Base-by-base conservation (phyloP, 2,888 invertebrate species). In the Pocota personata region DNA sequence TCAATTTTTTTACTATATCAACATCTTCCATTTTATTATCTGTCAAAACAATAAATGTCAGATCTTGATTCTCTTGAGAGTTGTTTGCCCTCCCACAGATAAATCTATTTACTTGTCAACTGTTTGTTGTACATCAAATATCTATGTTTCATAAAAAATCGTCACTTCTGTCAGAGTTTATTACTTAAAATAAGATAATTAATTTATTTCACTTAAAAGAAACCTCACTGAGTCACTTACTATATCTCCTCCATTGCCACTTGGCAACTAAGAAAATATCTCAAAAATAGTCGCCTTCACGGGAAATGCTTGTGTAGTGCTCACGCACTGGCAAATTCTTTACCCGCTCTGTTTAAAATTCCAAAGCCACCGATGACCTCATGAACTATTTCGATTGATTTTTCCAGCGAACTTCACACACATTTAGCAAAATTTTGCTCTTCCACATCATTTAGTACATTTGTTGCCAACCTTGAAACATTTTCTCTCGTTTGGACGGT, bases 301-400 rank as follows among this genome's bases (percentile, higher is more conserved):
- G 35, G 14, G 10, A 35, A 57, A 32, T 58, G 12, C 27, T 40
- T 46, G 21, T 32, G 14, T 16, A 67, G 77, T 58, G n/a, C 50
- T 69, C 69, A 69, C 58, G 69, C 60, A 60, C 72, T 72, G 37
- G 32, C 35, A 30, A 52, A 64, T 64, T 72, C 30, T 35, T 48
- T 19, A 30, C 27, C n/a, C 37, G 24, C 14, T 60, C 24, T 69
- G 43, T 40, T 75, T 43, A 21, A 35, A 66, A 66, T 66, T 66
- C 60, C 32, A 40, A 58, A 57, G 50, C 50, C 64, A 8, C 4
- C 60, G 82, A 82, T 82, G 82, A 82, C 69, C 82, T 82, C 82
- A 82, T 76, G 62, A 82, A 76, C 76, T 69, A 77, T 82, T 82
- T 82, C 71, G 57, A 82, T 76, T 76, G 82, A 82, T 82, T 82